Base-by-base conservation (phyloP, 1,140 invertebrate species). In the Saccostrea glomerata region DNA sequence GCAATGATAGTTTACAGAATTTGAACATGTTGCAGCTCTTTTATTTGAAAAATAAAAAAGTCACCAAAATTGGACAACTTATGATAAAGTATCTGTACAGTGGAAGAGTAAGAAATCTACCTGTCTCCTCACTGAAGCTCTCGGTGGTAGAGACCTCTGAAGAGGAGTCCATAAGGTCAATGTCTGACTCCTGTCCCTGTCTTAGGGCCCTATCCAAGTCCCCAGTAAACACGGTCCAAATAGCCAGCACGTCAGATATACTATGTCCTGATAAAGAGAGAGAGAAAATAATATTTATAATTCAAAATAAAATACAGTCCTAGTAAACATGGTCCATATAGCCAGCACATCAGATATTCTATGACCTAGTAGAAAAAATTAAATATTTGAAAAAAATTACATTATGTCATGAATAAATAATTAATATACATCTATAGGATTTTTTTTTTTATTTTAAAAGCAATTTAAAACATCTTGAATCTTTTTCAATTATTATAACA, bases 231-330 rank as follows among this genome's bases (percentile, higher is more conserved):
- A 77, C 70, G 3, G 25, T 25, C 70, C 70, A 77, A 30, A 77
- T 77, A 30, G 70, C 25, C 15, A 30, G 13, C 70, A 77, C 25
- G 36, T 77, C 70, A 77, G 70, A 77, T 77, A 77, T 77, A 77
- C 23, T 77, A 9, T 77, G 70, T 11, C 70, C 70, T 77, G 70
- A n/a, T n/a, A n/a, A n/a, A n/a, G n/a, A n/a, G n/a, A 13, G 12
- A 36, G 30, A 23, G 17, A 25, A 84, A 84, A 11, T 7, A 7
- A 23, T 30, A 23, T 36, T 82, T 25, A n/a, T n/a, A n/a, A n/a
- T n/a, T n/a, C n/a, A n/a, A n/a, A n/a, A n/a, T n/a, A n/a, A n/a
- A n/a, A n/a, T n/a, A n/a, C n/a, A n/a, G n/a, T n/a, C 2, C 82
- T 47, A n/a, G 36, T 84, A 30, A 77, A 77, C 15, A 77, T 30